Percentiles rank a stretch among this genome's conserved stretches.
Evolutionary conservation across 2,888 invertebrate genomes (phyloP).

Genomic region (Tyria jacobaeae): DNA sequence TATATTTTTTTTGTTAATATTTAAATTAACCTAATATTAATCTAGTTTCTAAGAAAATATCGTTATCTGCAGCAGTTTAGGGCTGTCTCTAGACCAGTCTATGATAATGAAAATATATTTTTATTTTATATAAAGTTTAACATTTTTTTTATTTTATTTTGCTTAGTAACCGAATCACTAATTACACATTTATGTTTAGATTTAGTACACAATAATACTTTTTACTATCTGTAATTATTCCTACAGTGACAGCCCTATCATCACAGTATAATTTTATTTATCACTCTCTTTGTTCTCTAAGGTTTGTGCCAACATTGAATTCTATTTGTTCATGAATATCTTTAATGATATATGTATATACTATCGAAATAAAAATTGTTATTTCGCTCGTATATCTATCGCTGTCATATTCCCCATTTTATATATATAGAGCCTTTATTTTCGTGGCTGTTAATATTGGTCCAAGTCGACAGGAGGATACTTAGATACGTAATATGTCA

Average conservation of each 20-base stretch:
- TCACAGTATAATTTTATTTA: slow-evolving; percentile 66
- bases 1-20: no score
- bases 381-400: slow-evolving; percentile 47
- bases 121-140: background rate
- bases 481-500: slow-evolving; percentile 37
- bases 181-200: background rate
- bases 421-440: slow-evolving; percentile 33
- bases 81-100: slow-evolving; percentile 17
- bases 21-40: slow-evolving; percentile 43
- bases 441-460: slow-evolving; percentile 37
- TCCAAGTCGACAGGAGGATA: slow-evolving; percentile 30
- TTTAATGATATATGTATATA: slow-evolving; percentile 57
- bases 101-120: background rate
- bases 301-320: slow-evolving; percentile 66
- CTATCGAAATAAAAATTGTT: slow-evolving; percentile 58
- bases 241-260: slow-evolving; percentile 42
- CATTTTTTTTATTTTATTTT: background rate
- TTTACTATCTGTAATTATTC: slow-evolving; percentile 15
- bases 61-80: slow-evolving; percentile 37
- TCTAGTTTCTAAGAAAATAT: slow-evolving; percentile 65
- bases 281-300: slow-evolving; percentile 67
- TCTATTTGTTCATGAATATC: slow-evolving; percentile 67
- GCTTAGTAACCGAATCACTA: background rate
- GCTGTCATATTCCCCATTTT: slow-evolving; percentile 48
- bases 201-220: slow-evolving; percentile 5